phyloP scores from a whole-genome alignment of 2,888 invertebrate genomes.

The Dichetophora obliterata region DNA sequence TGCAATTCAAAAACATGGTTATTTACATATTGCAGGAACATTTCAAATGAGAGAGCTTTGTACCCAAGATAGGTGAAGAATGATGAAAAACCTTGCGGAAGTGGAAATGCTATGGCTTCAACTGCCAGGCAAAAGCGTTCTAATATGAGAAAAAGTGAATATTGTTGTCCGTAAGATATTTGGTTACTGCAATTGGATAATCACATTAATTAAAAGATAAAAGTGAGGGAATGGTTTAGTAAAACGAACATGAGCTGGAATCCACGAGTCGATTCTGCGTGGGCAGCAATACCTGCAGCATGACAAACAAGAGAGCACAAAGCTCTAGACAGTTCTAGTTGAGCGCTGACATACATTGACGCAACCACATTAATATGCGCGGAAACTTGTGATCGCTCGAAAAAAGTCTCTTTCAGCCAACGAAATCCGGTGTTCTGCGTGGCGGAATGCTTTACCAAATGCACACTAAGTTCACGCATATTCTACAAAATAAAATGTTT shows the following conservation, averaged over 20 bases:
- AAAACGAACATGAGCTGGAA: constrained; percentile 81
- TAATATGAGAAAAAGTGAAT: constrained; percentile 81
- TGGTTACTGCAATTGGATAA: constrained; percentile 74
- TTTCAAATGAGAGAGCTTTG: constrained; percentile 80
- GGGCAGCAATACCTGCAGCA: constrained; percentile 78
- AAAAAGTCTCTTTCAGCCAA: constrained; percentile 69
- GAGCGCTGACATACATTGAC: constrained; percentile 85
- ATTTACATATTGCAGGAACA: constrained; percentile 87
- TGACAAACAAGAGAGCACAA: constrained; percentile 82
- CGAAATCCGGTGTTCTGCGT: constrained; percentile 70
- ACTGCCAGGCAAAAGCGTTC: constrained; percentile 86
- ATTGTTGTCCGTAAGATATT: constrained; percentile 78
- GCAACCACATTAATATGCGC: constrained; percentile 84
- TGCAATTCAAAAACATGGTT: constrained; percentile 88
- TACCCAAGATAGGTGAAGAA: constrained; percentile 91
- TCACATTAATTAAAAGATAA: not conserved
- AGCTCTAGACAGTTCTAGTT: constrained; percentile 83
- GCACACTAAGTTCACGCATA: constrained; percentile 86
- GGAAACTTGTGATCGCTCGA: constrained; percentile 73
- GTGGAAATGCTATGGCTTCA: constrained; percentile 83
- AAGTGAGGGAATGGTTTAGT: not conserved
- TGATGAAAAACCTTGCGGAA: constrained; percentile 89
- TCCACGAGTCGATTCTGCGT: constrained; percentile 80
- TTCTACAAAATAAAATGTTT: constrained; percentile 72
- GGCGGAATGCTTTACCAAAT: constrained; percentile 78